Percentiles rank a stretch among this genome's conserved stretches.
phyloP scores from a whole-genome alignment of 1,140 invertebrate species.

The Aphelinus certus region DNA sequence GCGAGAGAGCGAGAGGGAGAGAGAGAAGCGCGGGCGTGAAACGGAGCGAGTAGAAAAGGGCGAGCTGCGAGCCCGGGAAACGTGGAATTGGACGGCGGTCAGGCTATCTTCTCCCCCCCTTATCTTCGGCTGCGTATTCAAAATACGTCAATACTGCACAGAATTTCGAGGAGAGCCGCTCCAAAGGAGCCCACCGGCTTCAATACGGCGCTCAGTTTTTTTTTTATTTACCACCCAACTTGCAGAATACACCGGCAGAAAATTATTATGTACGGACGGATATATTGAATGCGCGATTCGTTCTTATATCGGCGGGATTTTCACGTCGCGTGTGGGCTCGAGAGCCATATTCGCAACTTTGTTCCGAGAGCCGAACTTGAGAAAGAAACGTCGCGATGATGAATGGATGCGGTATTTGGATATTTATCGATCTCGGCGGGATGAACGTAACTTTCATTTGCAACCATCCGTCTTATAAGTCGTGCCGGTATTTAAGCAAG shows the following conservation, averaged over 20 bases:
- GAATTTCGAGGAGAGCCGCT: neutral
- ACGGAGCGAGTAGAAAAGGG: conserved; percentile 8
- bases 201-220: too few species aligned
- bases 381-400: neutral
- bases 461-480: too few species aligned
- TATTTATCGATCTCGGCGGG: neutral
- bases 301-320: too few species aligned
- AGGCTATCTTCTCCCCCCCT: conserved; percentile 16
- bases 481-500: too few species aligned
- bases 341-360: too few species aligned
- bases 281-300: too few species aligned
- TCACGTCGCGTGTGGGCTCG: too few species aligned
- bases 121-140: conserved; percentile 11
- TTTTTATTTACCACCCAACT: too few species aligned
- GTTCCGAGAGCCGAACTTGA: too few species aligned
- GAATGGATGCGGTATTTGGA: neutral
- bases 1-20: conserved; percentile 2
- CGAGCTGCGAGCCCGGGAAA: neutral
- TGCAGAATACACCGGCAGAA: too few species aligned
- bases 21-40: conserved; percentile 15
- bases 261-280: too few species aligned
- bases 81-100: conserved; percentile 2
- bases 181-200: neutral
- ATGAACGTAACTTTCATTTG: too few species aligned
- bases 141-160: conserved; percentile 33